Percentiles rank a stretch among this genome's conserved stretches.
These are phyloP conservation scores for Cheilosia pagana DNA, from an alignment of 2,888 invertebrate species.

Conservation along the genomic window DNA sequence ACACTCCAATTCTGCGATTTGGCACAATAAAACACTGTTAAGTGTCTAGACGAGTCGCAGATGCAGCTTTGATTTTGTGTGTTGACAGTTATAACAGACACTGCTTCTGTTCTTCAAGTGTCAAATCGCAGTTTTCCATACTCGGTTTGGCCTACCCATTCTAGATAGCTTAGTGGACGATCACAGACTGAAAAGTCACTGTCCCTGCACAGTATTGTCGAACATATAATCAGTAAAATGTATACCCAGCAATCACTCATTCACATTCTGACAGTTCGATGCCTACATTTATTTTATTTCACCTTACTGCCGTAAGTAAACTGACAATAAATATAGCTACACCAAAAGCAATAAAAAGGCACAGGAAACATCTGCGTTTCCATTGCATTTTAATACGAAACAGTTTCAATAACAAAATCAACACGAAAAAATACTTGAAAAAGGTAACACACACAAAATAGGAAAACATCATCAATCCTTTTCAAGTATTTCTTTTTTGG, in stretches of 20 bases:
- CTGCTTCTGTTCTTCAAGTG: no score
- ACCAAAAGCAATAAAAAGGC: slow-evolving; percentile 6
- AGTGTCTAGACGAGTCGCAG: no score
- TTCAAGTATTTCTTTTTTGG: neutral
- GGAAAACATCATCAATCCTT: slow-evolving; percentile 39
- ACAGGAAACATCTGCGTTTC: slow-evolving; percentile 21
- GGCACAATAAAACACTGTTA: no score
- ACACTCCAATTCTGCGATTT: no score
- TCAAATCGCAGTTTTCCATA: no score
- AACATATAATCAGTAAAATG: neutral
- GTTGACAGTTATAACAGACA: no score
- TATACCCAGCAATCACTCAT: neutral
- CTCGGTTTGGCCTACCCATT: no score
- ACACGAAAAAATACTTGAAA: neutral
- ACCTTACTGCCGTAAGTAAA: no score
- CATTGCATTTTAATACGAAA: slow-evolving; percentile 23
- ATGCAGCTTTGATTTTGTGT: no score
- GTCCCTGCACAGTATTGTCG: neutral
- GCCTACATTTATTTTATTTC: neutral
- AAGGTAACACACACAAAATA: slow-evolving; percentile 8
- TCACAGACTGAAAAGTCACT: no score
- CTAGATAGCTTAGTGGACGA: no score
- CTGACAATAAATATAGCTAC: no score
- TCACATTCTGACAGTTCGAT: neutral
- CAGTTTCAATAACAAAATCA: slow-evolving; percentile 36